Conservation (phyloP, 2,113 vertebrate species). For the Hippocampus comes region DNA sequence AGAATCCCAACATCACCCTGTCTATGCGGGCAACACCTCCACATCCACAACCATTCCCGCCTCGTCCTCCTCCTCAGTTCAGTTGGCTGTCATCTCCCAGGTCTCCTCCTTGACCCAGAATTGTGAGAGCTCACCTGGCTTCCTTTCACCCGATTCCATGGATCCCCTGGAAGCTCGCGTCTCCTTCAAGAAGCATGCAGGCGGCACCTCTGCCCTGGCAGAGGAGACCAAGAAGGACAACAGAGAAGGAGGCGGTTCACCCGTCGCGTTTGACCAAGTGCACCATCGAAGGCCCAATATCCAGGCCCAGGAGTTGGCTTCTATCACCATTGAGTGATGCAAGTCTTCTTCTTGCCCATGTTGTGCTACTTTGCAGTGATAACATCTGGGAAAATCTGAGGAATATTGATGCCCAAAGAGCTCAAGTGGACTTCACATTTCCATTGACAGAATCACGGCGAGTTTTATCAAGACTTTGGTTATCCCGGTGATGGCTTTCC, state of each 20-base stretch:
- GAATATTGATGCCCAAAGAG: conserved; percentile 3
- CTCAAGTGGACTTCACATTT: conserved; percentile 19
- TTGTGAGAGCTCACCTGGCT: conserved; percentile 83
- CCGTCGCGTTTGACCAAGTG: conserved; percentile 74
- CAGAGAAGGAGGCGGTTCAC: conserved; percentile 57
- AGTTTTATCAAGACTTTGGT: conserved; percentile 25
- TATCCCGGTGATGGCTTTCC: conserved; percentile 22
- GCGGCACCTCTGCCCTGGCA: conserved; percentile 46
- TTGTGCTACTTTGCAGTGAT: conserved; percentile 44
- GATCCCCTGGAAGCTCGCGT: conserved; percentile 81
- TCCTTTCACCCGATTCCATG: conserved; percentile 74
- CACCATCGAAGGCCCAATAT: conserved; percentile 58
- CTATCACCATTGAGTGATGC: conserved; percentile 86
- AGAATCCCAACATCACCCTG: conserved; percentile 82
- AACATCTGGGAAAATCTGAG: conserved; percentile 48
- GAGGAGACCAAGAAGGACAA: conserved; percentile 74
- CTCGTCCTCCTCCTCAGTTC: conserved; percentile 75
- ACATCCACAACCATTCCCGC: conserved; percentile 75
- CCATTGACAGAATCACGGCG: conserved; percentile 10
- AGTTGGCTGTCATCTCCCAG: conserved; percentile 80
- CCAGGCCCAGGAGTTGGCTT: conserved; percentile 82
- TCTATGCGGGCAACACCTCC: conserved; percentile 80
- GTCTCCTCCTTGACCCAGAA: conserved; percentile 97
- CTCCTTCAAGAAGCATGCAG: conserved; percentile 72
- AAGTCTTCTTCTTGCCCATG: conserved; percentile 32